Evolutionary conservation across 2,113 vertebrate species (phyloP), one percentile per base, ranked within the genome.

Genomic region (Pontoporia blainvillei): DNA sequence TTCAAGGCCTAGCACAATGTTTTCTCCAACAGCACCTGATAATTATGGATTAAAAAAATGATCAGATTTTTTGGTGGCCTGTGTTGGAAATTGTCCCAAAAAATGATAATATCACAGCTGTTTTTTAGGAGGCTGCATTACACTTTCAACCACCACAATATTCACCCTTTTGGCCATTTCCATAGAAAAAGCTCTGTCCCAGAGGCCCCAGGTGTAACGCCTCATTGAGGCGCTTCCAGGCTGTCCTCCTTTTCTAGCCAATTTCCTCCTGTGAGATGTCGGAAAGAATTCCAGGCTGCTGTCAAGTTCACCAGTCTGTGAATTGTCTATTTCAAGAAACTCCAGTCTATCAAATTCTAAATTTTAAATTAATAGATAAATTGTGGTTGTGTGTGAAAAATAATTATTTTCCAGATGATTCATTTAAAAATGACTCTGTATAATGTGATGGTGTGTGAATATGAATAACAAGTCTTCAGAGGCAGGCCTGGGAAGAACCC

Each of bases 371-470:
- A 95, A 91, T 69, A 67, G 83, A 67, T 62, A 61, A 91, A 13
- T 86, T 86, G 23, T 81, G 41, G 57, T 81, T 41, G 25, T 7
- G 20, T 89, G 4, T 93, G 61, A 83, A 93, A 84, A 96, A 75
- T 75, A 85, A 91, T 79, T 95, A 46, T 49, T 92, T 90, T 93
- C 46, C 71, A 95, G 61, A 82, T 73, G 78, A 93, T 67, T 96
- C 61, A 88, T 54, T 93, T 95, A 46, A 69, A 96, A 91, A 61
- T 73, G 14, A 90, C 49, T 89, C 59, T 61, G 62, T 57, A 46
- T 90, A 44, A 57, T 39, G 6, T 41, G 54, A 78, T 49, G 15
- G 5, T 71, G 8, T 95, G 4, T 67, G 57, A 91, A 31, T 86
- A 82, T 94, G 66, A 94, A 66, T 44, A 39, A 7, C 34, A 78